These are phyloP conservation scores for Ramazzottius varieornatus DNA, from an alignment of 2,888 invertebrate species.

Conservation along the genomic window DNA sequence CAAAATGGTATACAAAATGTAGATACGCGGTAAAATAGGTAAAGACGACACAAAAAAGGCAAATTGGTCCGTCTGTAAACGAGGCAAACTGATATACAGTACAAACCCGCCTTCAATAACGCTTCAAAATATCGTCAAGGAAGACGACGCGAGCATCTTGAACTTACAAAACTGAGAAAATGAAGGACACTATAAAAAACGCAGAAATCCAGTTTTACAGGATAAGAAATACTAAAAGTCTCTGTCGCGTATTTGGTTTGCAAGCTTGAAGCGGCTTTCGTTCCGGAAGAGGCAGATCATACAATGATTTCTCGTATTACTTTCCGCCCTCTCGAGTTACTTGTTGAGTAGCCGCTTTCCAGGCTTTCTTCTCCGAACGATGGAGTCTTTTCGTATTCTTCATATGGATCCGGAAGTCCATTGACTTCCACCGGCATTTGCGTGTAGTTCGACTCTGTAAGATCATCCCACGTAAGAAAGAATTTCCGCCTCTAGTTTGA, in stretches of 20 bases:
- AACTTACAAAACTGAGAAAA: too few species aligned
- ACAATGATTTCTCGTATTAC: conserved; percentile 3
- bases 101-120: too few species aligned
- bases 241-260: neutral
- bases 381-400: neutral
- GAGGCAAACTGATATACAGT: too few species aligned
- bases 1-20: too few species aligned
- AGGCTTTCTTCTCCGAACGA: neutral
- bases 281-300: neutral
- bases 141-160: too few species aligned
- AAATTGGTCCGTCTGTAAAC: too few species aligned
- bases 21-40: too few species aligned
- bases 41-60: too few species aligned
- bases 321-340: neutral
- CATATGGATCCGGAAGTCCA: neutral
- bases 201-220: too few species aligned
- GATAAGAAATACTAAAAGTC: neutral
- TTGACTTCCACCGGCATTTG: neutral
- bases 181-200: too few species aligned
- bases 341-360: conserved; percentile 4
- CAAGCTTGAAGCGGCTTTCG: neutral
- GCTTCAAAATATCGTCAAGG: too few species aligned
- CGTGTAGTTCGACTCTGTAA: neutral
- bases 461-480: neutral
- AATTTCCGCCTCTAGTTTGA: neutral